Percentiles rank a stretch among this genome's conserved stretches.
These are phyloP conservation scores for Caenorhabditis drosophilae DNA, from an alignment of 2,888 invertebrate species.

Conservation along the genomic window DNA sequence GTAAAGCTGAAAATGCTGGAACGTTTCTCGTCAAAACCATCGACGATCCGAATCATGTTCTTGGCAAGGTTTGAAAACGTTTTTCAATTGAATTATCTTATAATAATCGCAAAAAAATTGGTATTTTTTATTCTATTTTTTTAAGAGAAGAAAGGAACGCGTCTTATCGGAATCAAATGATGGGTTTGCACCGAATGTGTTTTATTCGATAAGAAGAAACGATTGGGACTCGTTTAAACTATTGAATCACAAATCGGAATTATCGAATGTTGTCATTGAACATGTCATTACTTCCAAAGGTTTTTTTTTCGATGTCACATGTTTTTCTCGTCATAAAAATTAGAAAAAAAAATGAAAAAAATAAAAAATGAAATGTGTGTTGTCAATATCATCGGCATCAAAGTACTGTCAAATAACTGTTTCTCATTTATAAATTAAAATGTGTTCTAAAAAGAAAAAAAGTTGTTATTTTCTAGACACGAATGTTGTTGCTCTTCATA, in stretches of 20 bases:
- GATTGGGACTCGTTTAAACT: slow-evolving; percentile 38
- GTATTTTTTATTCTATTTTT: too few relatives aligned
- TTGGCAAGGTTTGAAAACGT: slow-evolving; percentile 30
- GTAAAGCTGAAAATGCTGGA: slow-evolving; percentile 35
- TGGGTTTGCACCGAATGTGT: slow-evolving; percentile 53
- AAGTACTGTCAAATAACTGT: too few relatives aligned
- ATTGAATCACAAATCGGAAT: slow-evolving; percentile 13
- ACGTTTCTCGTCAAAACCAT: slow-evolving; percentile 50
- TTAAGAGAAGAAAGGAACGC: slow-evolving; percentile 57
- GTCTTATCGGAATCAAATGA: slow-evolving; percentile 56
- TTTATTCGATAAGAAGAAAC: slow-evolving; percentile 64
- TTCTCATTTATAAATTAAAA: too few relatives aligned
- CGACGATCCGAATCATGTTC: slow-evolving; percentile 45
- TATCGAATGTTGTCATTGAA: slow-evolving; percentile 28
- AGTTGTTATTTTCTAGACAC: slow-evolving; percentile 21
- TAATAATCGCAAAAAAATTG: not conserved
- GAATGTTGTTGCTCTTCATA: slow-evolving; percentile 44
- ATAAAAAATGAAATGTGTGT: not conserved
- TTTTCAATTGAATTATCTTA: not conserved
- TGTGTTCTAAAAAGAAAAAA: too few relatives aligned
- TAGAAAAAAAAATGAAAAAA: not conserved
- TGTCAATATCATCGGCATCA: too few relatives aligned
- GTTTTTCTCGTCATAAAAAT: not conserved
- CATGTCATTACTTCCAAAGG: slow-evolving; percentile 28
- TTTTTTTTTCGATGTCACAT: slow-evolving; percentile 5